Evolutionary conservation across 2,888 invertebrate species (phyloP).

Genomic region (Selenia dentaria): DNA sequence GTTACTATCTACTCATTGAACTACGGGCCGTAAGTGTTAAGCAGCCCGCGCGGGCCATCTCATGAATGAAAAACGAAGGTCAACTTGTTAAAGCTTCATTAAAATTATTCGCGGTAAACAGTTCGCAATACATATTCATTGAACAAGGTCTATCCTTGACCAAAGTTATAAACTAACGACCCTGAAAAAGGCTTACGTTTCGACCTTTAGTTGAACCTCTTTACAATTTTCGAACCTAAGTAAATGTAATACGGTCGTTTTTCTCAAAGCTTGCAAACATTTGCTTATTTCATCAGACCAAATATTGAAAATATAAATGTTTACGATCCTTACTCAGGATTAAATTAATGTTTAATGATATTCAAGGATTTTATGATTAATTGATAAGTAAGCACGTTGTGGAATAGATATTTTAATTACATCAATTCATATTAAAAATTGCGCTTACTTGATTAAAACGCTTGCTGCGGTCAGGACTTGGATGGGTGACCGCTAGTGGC

Average conservation of each 20-base stretch:
- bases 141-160: conserved; percentile 29
- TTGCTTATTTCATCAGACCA: conserved; percentile 24
- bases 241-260: not conserved
- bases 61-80: too few relatives aligned
- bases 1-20: too few relatives aligned
- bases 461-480: too few relatives aligned
- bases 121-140: conserved; percentile 12
- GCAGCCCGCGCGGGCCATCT: too few relatives aligned
- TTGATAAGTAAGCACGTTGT: not conserved
- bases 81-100: too few relatives aligned
- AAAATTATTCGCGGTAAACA: too few relatives aligned
- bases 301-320: conserved; percentile 48
- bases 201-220: conserved; percentile 13
- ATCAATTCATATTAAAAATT: too few relatives aligned
- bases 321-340: conserved; percentile 40
- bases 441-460: too few relatives aligned
- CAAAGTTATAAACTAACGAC: conserved; percentile 27
- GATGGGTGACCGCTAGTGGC: too few relatives aligned
- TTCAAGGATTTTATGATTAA: conserved; percentile 32
- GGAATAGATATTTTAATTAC: too few relatives aligned
- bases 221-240: not conserved
- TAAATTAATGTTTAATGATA: conserved; percentile 44
- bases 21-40: too few relatives aligned
- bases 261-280: not conserved
- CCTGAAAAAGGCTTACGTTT: conserved; percentile 29